Base-by-base conservation (phyloP, 2,888 invertebrate genomes). In the Mantis religiosa region DNA sequence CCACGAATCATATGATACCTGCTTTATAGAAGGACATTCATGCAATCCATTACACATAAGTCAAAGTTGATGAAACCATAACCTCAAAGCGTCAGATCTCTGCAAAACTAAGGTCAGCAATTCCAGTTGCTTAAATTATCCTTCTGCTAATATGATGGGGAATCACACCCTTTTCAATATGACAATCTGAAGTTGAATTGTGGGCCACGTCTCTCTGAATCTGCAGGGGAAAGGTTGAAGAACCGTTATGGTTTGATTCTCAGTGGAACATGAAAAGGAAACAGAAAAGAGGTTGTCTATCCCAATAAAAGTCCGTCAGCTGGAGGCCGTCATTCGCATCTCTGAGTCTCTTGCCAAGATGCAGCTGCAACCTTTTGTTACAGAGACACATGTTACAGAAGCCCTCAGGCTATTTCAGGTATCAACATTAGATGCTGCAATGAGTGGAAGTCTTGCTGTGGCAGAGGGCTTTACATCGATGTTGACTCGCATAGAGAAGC, bases 331-430 rank as follows among this genome's bases (percentile, higher is more conserved):
- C 47, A 96, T 99, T 89, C 96, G 99, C 89, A 98, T 99, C 92
- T 97, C 99, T 0, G 99, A 99, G 93, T 97, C 99, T 0, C 94
- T 99, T 89, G 99, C 99, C 0, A 99, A 99, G 94, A 99, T 99
- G 98, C 97, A 98, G 92, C 94, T 99, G 91, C 95, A 96, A 91
- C 97, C 99, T 0, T 99, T 99, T 93, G 99, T 97, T 0, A 96
- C 96, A 0, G 98, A 98, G 92, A 94, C 95, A 1, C 98, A 99
- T 92, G 97, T 99, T 0, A 97, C 98, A 90, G 99, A 99, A 94
- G 98, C 99, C 0, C 94, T 99, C 83, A 95, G 99, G 28, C 94
- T 99, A 87, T 99, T 99, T 94, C 54, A 98, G 94, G 99, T 99
- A 9, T 99, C 99, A 0, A 99, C 99, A 0, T 94, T 99, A 87